Evolutionary conservation across 1,140 invertebrate genomes (phyloP).

Genomic region (Rhagoletis pomonella): DNA sequence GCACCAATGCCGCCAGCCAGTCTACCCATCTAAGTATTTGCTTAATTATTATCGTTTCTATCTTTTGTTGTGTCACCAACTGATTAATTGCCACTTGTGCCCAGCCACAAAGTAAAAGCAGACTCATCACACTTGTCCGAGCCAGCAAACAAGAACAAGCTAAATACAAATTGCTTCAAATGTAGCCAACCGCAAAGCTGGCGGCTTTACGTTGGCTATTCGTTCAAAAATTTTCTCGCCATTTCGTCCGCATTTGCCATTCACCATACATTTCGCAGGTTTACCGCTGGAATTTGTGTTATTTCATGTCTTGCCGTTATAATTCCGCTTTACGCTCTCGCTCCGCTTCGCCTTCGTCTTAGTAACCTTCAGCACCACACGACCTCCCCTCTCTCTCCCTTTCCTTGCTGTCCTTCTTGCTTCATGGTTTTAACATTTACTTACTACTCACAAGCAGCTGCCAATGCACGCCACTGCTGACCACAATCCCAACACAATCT

Average conservation of each 20-base stretch:
- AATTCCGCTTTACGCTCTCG: neutral
- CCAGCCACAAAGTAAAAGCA: conserved; percentile 24
- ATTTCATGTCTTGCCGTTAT: neutral
- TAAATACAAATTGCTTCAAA: conserved; percentile 30
- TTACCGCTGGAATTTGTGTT: conserved; percentile 42
- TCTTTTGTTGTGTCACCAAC: conserved; percentile 35
- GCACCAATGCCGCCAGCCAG: conserved; percentile 20
- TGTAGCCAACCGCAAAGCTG: conserved; percentile 27
- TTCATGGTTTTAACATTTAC: neutral
- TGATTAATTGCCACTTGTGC: conserved; percentile 49
- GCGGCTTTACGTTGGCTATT: conserved; percentile 6
- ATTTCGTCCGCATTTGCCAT: conserved; percentile 35
- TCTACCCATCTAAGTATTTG: neutral
- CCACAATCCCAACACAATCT: conserved; percentile 42
- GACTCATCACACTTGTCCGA: conserved; percentile 25
- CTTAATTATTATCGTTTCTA: neutral
- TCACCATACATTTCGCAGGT: conserved; percentile 28
- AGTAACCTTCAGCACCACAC: too few species aligned
- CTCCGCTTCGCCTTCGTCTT: neutral
- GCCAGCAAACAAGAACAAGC: neutral
- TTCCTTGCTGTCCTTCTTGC: neutral
- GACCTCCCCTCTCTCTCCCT: neutral
- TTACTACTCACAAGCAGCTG: neutral
- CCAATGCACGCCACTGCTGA: conserved; percentile 25
- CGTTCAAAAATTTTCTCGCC: neutral